Evolutionary conservation across 2,888 invertebrate species (phyloP), one percentile per base, ranked within the genome.

Genomic region (Caenorhabditis angaria): DNA sequence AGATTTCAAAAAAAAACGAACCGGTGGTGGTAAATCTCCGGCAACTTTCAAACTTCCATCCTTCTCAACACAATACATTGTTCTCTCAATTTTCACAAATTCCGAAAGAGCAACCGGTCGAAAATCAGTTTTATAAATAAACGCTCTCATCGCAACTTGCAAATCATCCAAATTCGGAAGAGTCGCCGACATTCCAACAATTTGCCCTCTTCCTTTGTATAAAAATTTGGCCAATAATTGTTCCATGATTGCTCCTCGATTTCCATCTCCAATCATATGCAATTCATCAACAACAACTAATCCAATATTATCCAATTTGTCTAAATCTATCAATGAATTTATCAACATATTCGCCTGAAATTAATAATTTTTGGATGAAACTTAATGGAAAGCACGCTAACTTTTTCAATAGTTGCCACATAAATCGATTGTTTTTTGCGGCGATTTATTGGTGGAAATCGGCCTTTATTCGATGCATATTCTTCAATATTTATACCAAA

Each of bases 101-200:
- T 82, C 81, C 0, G 63, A 57, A 41, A 80, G 69, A n/a, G 67
- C 77, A 0, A 71, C 59, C 0, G 97, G 97, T 51, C 97, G 91
- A 89, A 97, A 97, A 87, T 94, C 91, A 66, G 92, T 91, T 18
- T 92, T 91, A 88, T 93, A 97, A 18, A 93, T 90, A 60, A 93
- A 92, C 0, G 95, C 90, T 61, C 92, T 90, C 1, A 99, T 89
- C 88, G 95, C 97, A 62, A 88, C 85, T 0, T 93, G 92, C 53
- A 99, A 87, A 85, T 96, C 94, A 0, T 91, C 88, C 62, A 96
- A 89, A 89, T 97, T 97, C 67, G 94, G 95, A 82, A 97, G 93
- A 0, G 97, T 97, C 0, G 97, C 97, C 88, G 95, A 95, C 95
- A 97, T 97, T 25, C 95, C 96, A 22, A 97, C 91, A 67, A 97